Evolutionary conservation across 1,140 invertebrate genomes (phyloP).

Genomic region (Meloidogyne hapla): DNA sequence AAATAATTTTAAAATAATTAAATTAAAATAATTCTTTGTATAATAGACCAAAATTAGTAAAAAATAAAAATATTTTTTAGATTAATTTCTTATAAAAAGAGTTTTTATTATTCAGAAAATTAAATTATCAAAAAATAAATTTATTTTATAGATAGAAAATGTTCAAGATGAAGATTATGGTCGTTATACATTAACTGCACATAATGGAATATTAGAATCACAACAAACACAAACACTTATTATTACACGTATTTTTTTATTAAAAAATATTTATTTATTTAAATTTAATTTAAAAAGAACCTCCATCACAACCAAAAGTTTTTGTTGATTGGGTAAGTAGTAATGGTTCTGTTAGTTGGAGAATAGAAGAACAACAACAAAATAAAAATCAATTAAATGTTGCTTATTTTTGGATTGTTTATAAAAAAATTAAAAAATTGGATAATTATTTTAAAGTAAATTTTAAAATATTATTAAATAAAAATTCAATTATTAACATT

Average conservation of each 20-base stretch:
- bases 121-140: background rate
- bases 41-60: no score
- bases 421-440: slow-evolving; percentile 11
- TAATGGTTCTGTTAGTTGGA: slow-evolving; percentile 29
- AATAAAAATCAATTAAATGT: slow-evolving; percentile 37
- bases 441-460: background rate
- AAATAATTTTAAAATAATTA: no score
- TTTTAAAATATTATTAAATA: no score
- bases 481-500: no score
- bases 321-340: slow-evolving; percentile 28
- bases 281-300: slow-evolving; percentile 28
- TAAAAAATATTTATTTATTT: slow-evolving; percentile 24
- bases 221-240: slow-evolving; percentile 34
- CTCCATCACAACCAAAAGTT: slow-evolving; percentile 33
- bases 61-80: no score
- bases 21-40: no score
- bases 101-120: no score
- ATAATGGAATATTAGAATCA: slow-evolving; percentile 35
- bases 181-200: slow-evolving; percentile 35
- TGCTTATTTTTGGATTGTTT: slow-evolving; percentile 33
- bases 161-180: slow-evolving; percentile 41
- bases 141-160: slow-evolving; percentile 29
- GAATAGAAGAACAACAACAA: slow-evolving; percentile 23
- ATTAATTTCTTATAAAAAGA: no score
- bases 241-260: slow-evolving; percentile 17